Base-by-base conservation (phyloP, 2,797 vertebrate genomes). In the Cyclura pinguis region DNA sequence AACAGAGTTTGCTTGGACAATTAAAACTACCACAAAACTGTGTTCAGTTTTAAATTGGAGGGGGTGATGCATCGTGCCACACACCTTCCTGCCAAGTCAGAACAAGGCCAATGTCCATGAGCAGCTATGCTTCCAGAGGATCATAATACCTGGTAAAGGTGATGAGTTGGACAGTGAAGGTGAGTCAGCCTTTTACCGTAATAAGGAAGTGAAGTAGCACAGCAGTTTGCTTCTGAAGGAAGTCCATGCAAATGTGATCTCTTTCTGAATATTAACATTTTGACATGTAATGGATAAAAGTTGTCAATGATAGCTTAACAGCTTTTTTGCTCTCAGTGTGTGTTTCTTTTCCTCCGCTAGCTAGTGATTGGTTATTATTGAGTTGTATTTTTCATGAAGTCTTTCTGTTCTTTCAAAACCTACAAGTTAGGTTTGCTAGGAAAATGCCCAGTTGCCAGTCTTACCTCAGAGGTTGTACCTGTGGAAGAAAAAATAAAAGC, bases 251-350 rank as follows among this genome's bases (percentile, higher is more conserved):
- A 18, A 88, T 50, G 69, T n/a, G 10, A n/a, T 9, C 64, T 92
- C 86, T 76, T 77, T 76, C 91, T 84, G 73, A 91, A 87, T 92
- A 93, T 85, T 91, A 22, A 32, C 55, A 12, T 42, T 90, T 93
- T 93, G 92, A 91, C 91, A 91, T 88, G 93, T 94, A 88, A 91
- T 90, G 74, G 12, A 74, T 12, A 95, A 64, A 64, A 67, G 73
- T 78, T 87, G 86, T 91, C 81, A 80, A 86, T 95, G 88, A 85
- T 92, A 78, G 80, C 87, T 67, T 78, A 64, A 84, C 88, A 94
- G 84, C 93, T 93, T 96, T 95, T 96, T 93, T 96, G 95, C 94
- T 96, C 69, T 90, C 91, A 91, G 57, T 94, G 0, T 90, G 85
- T 89, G 92, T 74, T 35, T 38, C 18, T 38, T 93, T 91, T 57